phyloP scores from a whole-genome alignment of 2,113 vertebrate genomes.

The Syrrhaptes paradoxus region DNA sequence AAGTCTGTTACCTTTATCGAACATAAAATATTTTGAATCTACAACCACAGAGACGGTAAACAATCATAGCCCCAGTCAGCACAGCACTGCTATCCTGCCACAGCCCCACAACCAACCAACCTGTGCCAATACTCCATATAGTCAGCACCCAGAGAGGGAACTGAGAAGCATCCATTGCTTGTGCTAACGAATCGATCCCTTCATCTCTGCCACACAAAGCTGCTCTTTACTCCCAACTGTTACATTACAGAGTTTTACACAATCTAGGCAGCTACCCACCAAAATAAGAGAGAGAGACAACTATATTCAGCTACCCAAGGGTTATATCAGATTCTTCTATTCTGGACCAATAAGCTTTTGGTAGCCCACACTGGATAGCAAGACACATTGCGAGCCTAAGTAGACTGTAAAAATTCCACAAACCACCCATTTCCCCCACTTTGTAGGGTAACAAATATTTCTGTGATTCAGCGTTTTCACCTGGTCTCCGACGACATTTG shows the following conservation, averaged over 20 bases:
- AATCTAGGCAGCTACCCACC: background rate
- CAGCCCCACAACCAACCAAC: background rate
- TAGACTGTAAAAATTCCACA: background rate
- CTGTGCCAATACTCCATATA: background rate
- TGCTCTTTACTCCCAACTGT: background rate
- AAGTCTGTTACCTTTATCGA: background rate
- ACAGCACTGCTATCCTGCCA: background rate
- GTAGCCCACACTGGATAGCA: background rate
- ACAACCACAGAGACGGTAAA: background rate
- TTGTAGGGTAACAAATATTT: background rate
- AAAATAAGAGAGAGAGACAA: background rate
- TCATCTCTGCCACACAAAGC: background rate
- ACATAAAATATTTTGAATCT: background rate
- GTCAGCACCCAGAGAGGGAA: background rate
- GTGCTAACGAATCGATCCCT: background rate
- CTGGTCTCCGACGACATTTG: conserved; percentile 83
- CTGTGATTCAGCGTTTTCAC: conserved; percentile 49
- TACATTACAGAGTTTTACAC: background rate
- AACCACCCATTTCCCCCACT: background rate
- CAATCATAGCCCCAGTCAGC: background rate
- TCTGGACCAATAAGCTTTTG: background rate
- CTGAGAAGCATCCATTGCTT: background rate
- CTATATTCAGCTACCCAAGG: background rate
- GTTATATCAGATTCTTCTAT: background rate
- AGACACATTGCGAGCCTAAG: background rate